These are phyloP conservation scores for Cyprinodon brontotheroides DNA, from an alignment of 2,113 vertebrate species.

Conservation along the genomic window DNA sequence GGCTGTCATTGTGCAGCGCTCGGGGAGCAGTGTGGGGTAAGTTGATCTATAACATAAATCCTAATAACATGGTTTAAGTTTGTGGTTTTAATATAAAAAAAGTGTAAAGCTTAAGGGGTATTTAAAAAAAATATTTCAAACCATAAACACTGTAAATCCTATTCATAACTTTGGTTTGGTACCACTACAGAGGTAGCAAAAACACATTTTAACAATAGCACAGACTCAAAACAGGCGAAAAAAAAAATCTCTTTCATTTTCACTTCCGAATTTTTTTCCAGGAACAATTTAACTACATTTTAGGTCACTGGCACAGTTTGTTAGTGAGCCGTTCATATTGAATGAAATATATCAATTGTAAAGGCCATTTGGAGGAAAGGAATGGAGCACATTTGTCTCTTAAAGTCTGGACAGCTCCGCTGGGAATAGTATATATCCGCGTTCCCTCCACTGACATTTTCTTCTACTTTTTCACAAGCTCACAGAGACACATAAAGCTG, in stretches of 20 bases:
- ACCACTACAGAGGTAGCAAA: conserved; percentile 39
- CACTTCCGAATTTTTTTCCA: conserved; percentile 74
- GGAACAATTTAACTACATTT: conserved; percentile 67
- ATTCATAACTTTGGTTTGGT: conserved; percentile 23
- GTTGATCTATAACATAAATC: neutral
- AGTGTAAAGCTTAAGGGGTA: neutral
- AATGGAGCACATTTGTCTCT: conserved; percentile 56
- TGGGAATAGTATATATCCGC: conserved; percentile 66
- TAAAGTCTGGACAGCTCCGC: conserved; percentile 53
- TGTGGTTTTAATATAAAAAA: neutral
- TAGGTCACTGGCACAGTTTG: conserved; percentile 59
- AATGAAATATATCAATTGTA: conserved; percentile 69
- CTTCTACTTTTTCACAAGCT: conserved; percentile 72
- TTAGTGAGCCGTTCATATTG: conserved; percentile 68
- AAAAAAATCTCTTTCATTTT: conserved; percentile 63
- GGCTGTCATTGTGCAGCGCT: too few relatives aligned
- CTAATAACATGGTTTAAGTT: neutral
- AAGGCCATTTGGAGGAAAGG: conserved; percentile 36
- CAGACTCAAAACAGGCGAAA: conserved; percentile 39
- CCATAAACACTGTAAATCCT: conserved; percentile 27
- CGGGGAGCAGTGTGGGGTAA: too few relatives aligned
- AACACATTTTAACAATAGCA: conserved; percentile 46
- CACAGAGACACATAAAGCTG: conserved; percentile 66
- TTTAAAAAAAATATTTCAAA: neutral
- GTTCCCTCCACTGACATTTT: conserved; percentile 69